Base-by-base conservation (phyloP, 2,113 vertebrate species). In the Dasyornis broadbenti region DNA sequence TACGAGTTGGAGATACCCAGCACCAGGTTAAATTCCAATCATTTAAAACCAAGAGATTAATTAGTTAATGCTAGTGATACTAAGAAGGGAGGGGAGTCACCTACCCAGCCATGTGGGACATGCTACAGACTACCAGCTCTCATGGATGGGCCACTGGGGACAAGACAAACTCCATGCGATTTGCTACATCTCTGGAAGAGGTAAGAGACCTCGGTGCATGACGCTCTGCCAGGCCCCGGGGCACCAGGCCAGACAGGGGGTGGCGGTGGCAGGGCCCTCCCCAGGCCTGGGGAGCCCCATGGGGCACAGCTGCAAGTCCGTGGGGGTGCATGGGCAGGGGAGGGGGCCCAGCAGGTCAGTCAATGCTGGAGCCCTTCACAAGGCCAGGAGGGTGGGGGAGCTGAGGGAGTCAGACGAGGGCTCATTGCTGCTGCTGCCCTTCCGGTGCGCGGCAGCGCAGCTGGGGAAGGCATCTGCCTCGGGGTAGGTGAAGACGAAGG, bases 381-480 rank as follows among this genome's bases (percentile, higher is more conserved):
- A 98, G 96, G 99, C 99, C 60, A 99, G 98, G 95, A 99, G 98
- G 31, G 99, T 99, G 30, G 99, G 99, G 21, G 99, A 99, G 97
- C 98, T 99, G 82, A 99, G 99, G 28, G 99, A 99, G 95, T 99
- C 99, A 2, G 99, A 99, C 3, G 99, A 99, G 79, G 99, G 99
- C 94, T 99, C 99, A 0, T 99, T 99, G 98, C 99, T 98, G 98
- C 97, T 99, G 97, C 99, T 99, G 86, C 98, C 98, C 94, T 98
- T 98, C 86, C 98, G 98, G 96, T 99, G 99, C 53, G 98, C 98
- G 1, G 98, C 95, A 3, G 98, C 99, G 0, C 99, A 99, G 87
- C 98, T 98, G 86, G 99, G 98, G 95, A 99, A 98, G 89, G 98
- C 90, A 7, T 99, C 98, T 12, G 98, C 98, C 95, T 99, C 99